phyloP scores from a whole-genome alignment of 2,113 vertebrate species.

The Irena cyanogastra region DNA sequence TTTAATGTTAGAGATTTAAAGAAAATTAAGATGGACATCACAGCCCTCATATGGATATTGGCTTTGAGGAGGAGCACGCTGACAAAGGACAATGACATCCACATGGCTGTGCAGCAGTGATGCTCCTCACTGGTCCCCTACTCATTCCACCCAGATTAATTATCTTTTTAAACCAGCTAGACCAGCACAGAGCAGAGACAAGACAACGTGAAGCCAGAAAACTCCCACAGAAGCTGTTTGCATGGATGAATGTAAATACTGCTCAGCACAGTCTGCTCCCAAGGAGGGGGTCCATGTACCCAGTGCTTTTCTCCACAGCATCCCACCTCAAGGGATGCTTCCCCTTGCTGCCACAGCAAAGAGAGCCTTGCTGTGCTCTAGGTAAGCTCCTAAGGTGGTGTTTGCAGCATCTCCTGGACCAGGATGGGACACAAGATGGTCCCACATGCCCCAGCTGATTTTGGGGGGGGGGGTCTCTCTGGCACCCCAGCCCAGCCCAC shows the following conservation, averaged over 20 bases:
- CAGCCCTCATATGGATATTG: background rate
- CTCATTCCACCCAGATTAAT: background rate
- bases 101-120: fast-evolving
- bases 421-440: background rate
- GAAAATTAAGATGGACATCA: background rate
- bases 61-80: background rate
- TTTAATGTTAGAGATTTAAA: background rate
- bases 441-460: background rate
- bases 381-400: background rate
- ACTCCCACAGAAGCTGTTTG: background rate
- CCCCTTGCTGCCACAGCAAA: background rate
- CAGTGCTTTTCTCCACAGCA: background rate
- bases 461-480: background rate
- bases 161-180: background rate
- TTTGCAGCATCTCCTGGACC: background rate
- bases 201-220: background rate
- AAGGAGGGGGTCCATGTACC: background rate
- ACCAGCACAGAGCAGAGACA: background rate
- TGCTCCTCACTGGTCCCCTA: background rate
- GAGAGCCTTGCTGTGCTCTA: background rate
- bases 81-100: background rate
- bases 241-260: background rate
- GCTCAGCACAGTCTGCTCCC: background rate
- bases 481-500: background rate
- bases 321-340: background rate